These are phyloP conservation scores for Acronicta alni DNA, from an alignment of 2,888 invertebrate genomes.

Conservation along the genomic window DNA sequence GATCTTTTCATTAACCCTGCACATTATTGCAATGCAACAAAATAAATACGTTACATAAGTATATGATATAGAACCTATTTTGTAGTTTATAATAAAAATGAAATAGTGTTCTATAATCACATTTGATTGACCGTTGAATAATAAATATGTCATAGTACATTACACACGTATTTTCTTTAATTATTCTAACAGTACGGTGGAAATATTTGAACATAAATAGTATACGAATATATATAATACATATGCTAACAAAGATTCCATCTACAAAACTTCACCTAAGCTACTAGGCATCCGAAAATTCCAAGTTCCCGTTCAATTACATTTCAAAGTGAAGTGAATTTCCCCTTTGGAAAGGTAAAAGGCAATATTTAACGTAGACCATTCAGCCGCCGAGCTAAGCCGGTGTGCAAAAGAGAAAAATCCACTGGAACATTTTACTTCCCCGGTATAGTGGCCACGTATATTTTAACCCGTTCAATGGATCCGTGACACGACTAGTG, in stretches of 20 bases:
- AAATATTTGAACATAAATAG: no score
- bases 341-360: constrained; percentile 59
- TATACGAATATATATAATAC: no score
- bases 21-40: no score
- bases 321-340: constrained; percentile 50
- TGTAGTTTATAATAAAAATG: no score
- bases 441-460: constrained; percentile 39
- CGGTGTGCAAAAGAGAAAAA: constrained; percentile 53
- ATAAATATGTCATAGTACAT: no score
- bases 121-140: no score
- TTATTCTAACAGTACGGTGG: no score
- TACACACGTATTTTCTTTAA: no score
- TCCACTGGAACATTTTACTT: constrained; percentile 48
- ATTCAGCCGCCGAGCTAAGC: constrained; percentile 49
- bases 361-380: constrained; percentile 67
- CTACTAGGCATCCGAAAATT: constrained; percentile 8
- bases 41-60: no score
- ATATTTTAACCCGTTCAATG: constrained; percentile 56
- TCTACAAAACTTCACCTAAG: constrained; percentile 1
- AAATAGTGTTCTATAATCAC: no score
- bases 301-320: constrained; percentile 48
- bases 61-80: no score
- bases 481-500: constrained; percentile 34
- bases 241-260: not conserved
- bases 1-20: no score